Base-by-base conservation (phyloP, 2,113 vertebrate genomes). In the Cepphus grylle region DNA sequence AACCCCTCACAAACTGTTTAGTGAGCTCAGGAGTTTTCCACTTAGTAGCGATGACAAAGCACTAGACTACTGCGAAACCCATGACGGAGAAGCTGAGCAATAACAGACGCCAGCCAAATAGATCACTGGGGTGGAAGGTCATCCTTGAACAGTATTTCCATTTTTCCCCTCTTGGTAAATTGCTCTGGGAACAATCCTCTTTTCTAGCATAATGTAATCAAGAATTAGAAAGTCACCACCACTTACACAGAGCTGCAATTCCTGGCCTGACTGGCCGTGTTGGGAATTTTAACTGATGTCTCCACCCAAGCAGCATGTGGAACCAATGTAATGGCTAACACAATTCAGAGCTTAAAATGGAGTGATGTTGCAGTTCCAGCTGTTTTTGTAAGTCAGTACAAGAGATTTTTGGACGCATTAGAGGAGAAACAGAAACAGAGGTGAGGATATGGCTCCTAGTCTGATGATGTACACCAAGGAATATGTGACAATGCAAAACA, bases 261-360 rank as follows among this genome's bases (percentile, higher is more conserved):
- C 76, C 95, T 88, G 96, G 97, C 93, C 88, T 50, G 62, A 40
- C 26, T 56, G 85, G 63, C 89, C 0, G 73, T 93, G 95, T 42
- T 80, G 94, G 94, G 95, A 80, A 86, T 96, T 96, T 88, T 76
- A 95, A 81, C 56, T 49, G 76, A 92, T 71, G 90, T 73, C 96
- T 95, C 96, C 95, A 96, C 96, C 97, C 71, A 73, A 56, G 95
- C 91, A 86, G 92, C 36, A 56, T 93, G 91, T 95, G 91, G 81
- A 89, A 73, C 63, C 67, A 82, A 77, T 91, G 91, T 93, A 90
- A 96, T 85, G 91, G 95, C 93, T 96, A 97, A 96, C 36, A 95
- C 88, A 95, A 95, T 92, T 94, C 93, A 90, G 87, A 91, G 90
- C 86, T 59, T 73, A 94, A 97, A 96, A 97, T 95, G 97, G 98